A percentile compares a stretch with the other conserved stretches of the same genome.
phyloP scores from a whole-genome alignment of 2,888 invertebrate genomes.

The Arrhopalites spinosus region DNA sequence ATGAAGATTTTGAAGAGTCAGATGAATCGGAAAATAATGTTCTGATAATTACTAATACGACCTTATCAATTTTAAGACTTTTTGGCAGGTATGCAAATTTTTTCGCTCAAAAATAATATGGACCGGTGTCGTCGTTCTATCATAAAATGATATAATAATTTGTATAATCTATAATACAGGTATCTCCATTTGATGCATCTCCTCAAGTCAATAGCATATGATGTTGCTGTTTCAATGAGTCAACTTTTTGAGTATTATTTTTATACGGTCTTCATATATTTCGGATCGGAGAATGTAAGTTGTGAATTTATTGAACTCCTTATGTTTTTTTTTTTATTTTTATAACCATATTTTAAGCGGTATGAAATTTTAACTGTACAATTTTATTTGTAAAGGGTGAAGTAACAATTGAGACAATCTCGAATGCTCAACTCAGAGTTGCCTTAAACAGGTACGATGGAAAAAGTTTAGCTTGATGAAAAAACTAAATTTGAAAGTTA shows the following conservation, averaged over 20 bases:
- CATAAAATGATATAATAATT: background rate
- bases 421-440: conserved; percentile 64
- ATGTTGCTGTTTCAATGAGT: conserved; percentile 87
- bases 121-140: background rate
- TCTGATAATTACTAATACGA: conserved; percentile 86
- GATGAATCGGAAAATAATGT: conserved; percentile 46
- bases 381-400: conserved; percentile 42
- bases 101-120: background rate
- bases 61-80: conserved; percentile 83
- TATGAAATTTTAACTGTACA: too few species aligned
- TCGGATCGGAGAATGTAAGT: conserved; percentile 69
- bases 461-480: too few species aligned
- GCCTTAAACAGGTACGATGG: conserved; percentile 65
- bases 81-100: conserved; percentile 67
- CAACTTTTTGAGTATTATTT: conserved; percentile 94
- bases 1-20: conserved; percentile 7
- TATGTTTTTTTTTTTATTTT: background rate
- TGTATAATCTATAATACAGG: conserved; percentile 59
- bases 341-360: background rate
- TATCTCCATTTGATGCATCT: conserved; percentile 92
- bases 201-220: conserved; percentile 84
- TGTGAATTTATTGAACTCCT: too few species aligned
- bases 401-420: conserved; percentile 51
- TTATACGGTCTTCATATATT: conserved; percentile 84
- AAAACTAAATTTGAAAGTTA: too few species aligned